phyloP scores from a whole-genome alignment of 2,888 invertebrate species.

The Clanis bilineata region DNA sequence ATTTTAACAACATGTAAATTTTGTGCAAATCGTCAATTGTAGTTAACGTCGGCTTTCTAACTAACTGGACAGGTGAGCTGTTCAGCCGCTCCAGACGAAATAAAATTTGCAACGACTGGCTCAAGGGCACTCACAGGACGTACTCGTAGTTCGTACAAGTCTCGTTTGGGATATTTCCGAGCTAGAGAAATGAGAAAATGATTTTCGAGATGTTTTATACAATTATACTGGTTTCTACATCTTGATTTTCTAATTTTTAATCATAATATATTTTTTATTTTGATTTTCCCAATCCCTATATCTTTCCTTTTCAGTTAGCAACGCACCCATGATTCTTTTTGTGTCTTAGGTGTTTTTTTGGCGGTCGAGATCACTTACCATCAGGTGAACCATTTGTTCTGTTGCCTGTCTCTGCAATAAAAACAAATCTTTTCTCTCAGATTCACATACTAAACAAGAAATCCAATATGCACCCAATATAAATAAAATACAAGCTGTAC shows the following conservation, averaged over 20 bases:
- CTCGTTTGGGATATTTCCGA: neutral
- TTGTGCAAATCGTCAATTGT: neutral
- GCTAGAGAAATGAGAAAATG: neutral
- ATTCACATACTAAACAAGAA: neutral
- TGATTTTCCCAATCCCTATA: too few relatives aligned
- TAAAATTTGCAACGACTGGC: conserved; percentile 8
- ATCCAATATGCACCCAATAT: neutral
- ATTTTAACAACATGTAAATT: neutral
- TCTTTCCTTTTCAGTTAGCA: too few relatives aligned
- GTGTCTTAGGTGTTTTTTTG: too few relatives aligned
- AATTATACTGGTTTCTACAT: neutral
- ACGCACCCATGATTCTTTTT: too few relatives aligned
- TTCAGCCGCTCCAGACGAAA: neutral
- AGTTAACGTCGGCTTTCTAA: neutral
- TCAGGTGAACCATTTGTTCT: too few relatives aligned
- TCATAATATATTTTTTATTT: too few relatives aligned
- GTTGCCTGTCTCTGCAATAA: too few relatives aligned
- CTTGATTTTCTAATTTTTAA: too few relatives aligned
- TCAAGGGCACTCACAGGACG: neutral
- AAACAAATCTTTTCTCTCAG: neutral
- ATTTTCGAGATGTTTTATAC: neutral
- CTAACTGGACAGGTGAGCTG: neutral
- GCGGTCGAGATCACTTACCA: too few relatives aligned
- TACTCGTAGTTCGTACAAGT: neutral
- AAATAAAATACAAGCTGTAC: neutral